These are phyloP conservation scores for Mustelus asterias DNA, from an alignment of 2,113 vertebrate genomes.

Conservation along the genomic window DNA sequence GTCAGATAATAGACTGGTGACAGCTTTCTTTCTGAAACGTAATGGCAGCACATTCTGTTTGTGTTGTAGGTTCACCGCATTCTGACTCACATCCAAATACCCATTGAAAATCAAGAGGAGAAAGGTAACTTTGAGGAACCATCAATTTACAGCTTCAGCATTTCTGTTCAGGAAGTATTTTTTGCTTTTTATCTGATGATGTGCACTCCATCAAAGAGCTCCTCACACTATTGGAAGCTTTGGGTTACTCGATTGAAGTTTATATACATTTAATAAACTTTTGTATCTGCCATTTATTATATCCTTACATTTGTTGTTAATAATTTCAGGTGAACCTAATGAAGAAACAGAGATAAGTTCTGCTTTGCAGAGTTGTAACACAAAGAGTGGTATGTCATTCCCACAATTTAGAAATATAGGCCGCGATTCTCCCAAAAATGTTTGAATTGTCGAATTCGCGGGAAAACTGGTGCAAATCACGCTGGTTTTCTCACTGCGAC, in stretches of 20 bases:
- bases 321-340: neutral
- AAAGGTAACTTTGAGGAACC: neutral
- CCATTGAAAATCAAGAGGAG: neutral
- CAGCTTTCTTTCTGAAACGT: neutral
- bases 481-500: too few species aligned
- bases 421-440: too few species aligned
- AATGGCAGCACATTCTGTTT: neutral
- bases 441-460: too few species aligned
- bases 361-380: neutral
- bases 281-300: neutral
- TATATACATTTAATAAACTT: neutral
- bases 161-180: conserved; percentile 18
- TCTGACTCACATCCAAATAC: neutral
- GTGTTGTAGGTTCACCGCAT: conserved; percentile 28
- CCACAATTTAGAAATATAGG: neutral
- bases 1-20: neutral
- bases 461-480: too few species aligned
- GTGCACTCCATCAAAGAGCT: neutral
- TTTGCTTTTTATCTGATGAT: neutral
- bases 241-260: neutral
- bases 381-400: neutral
- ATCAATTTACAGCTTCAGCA: neutral
- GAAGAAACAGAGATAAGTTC: neutral
- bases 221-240: too few species aligned
- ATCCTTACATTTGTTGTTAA: neutral